Percentiles rank a stretch among this genome's conserved stretches.
These are phyloP conservation scores for Tretioscincus oriximinensis DNA, from an alignment of 2,113 vertebrate genomes.

Conservation along the genomic window DNA sequence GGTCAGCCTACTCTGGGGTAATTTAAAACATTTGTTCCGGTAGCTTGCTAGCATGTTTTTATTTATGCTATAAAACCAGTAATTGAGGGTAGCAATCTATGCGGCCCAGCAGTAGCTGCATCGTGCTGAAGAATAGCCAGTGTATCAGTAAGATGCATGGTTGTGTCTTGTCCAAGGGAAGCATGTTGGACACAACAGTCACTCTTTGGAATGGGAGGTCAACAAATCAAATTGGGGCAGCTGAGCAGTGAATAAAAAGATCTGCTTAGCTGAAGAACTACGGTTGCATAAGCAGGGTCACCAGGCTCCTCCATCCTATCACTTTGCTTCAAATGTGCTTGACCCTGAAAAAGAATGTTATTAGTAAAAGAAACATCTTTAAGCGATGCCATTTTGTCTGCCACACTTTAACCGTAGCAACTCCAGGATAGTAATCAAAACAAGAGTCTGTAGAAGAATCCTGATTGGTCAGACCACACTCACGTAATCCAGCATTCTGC, in stretches of 20 bases:
- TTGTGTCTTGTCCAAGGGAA: constrained; percentile 28
- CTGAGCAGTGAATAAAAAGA: constrained; percentile 26
- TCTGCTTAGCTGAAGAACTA: constrained; percentile 15
- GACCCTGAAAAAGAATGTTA: constrained; percentile 1
- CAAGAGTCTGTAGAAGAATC: neutral
- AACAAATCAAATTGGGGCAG: constrained; percentile 19
- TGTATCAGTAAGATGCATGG: constrained; percentile 27
- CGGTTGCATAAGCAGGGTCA: neutral
- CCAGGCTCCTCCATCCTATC: constrained; percentile 21
- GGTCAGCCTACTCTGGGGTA: constrained; percentile 1
- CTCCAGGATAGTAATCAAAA: neutral
- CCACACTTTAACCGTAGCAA: neutral
- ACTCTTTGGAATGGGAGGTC: constrained; percentile 24
- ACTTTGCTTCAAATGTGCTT: constrained; percentile 16
- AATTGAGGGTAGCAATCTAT: constrained; percentile 26
- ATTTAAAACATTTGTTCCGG: constrained; percentile 22
- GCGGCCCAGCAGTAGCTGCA: constrained; percentile 21
- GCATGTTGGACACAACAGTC: constrained; percentile 24
- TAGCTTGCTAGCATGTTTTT: constrained; percentile 9
- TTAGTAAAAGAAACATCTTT: neutral
- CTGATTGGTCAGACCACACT: too few species aligned
- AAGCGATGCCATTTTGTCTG: constrained; percentile 1
- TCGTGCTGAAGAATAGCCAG: constrained; percentile 14
- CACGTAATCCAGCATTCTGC: too few species aligned
- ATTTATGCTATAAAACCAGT: constrained; percentile 11